Percentiles rank a stretch among this genome's conserved stretches.
Evolutionary conservation across 2,888 invertebrate species (phyloP).

Genomic region (Noctuana brunneofusca): DNA sequence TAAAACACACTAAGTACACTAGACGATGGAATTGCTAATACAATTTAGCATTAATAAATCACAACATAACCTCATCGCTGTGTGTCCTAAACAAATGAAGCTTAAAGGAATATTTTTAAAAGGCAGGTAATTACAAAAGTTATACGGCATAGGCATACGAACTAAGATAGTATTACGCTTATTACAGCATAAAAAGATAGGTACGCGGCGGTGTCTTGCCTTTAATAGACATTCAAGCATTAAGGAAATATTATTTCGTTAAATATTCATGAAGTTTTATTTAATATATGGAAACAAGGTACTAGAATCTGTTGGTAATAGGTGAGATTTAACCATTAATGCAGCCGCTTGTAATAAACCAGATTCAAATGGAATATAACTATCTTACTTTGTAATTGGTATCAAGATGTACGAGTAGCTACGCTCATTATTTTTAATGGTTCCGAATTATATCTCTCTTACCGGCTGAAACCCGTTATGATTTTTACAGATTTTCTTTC

Average conservation of each 20-base stretch:
- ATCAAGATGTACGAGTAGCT: background rate
- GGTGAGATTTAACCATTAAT: background rate
- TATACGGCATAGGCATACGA: constrained; percentile 7
- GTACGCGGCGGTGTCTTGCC: constrained; percentile 14
- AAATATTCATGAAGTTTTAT: background rate
- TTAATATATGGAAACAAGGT: background rate
- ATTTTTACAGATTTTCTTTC: background rate
- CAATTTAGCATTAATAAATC: too few relatives aligned
- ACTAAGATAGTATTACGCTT: constrained; percentile 35
- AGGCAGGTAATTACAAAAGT: constrained; percentile 11
- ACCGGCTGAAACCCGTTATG: too few relatives aligned
- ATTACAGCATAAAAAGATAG: constrained; percentile 11
- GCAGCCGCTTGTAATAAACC: background rate
- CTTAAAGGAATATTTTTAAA: constrained; percentile 8
- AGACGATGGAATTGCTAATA: too few relatives aligned
- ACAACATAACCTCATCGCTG: background rate
- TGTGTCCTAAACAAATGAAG: constrained; percentile 9
- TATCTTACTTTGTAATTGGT: background rate
- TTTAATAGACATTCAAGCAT: constrained; percentile 1
- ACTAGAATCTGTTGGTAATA: background rate
- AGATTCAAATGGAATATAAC: background rate
- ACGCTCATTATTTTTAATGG: background rate
- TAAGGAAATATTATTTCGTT: background rate
- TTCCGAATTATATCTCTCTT: too few relatives aligned
- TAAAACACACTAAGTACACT: too few relatives aligned